phyloP scores from a whole-genome alignment of 2,113 vertebrate genomes.

The Pleuronectes platessa region DNA sequence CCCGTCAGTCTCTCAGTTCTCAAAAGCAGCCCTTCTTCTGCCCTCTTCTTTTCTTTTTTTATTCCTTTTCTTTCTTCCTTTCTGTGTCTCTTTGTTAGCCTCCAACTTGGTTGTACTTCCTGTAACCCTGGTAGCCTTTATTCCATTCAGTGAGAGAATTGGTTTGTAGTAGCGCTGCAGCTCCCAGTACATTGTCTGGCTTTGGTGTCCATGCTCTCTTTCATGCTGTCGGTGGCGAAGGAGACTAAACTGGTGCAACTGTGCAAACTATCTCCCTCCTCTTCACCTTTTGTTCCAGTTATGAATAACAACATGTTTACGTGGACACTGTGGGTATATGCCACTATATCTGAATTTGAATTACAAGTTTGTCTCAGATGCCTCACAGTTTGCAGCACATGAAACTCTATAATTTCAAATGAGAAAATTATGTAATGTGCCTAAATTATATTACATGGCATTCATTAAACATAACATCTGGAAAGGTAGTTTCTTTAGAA shows the following conservation, averaged over 20 bases:
- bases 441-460: too few relatives aligned
- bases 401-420: too few relatives aligned
- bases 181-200: constrained; percentile 67
- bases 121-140: constrained; percentile 81
- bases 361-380: too few relatives aligned
- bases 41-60: constrained; percentile 53
- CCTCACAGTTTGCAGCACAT: too few relatives aligned
- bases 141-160: constrained; percentile 73
- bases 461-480: too few relatives aligned
- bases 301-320: constrained; percentile 17
- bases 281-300: constrained; percentile 28
- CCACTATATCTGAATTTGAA: too few relatives aligned
- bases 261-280: constrained; percentile 30
- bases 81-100: constrained; percentile 61
- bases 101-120: constrained; percentile 77
- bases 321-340: neutral
- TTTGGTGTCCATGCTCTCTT: constrained; percentile 70
- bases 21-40: constrained; percentile 57
- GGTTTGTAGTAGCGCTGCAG: constrained; percentile 76
- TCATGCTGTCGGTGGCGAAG: constrained; percentile 65
- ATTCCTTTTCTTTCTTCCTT: constrained; percentile 44
- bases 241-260: constrained; percentile 55
- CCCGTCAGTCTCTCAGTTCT: constrained; percentile 43
- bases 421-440: too few relatives aligned
- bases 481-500: too few relatives aligned